These are phyloP conservation scores for Symphodus melops DNA, from an alignment of 2,113 vertebrate genomes.

Conservation along the genomic window DNA sequence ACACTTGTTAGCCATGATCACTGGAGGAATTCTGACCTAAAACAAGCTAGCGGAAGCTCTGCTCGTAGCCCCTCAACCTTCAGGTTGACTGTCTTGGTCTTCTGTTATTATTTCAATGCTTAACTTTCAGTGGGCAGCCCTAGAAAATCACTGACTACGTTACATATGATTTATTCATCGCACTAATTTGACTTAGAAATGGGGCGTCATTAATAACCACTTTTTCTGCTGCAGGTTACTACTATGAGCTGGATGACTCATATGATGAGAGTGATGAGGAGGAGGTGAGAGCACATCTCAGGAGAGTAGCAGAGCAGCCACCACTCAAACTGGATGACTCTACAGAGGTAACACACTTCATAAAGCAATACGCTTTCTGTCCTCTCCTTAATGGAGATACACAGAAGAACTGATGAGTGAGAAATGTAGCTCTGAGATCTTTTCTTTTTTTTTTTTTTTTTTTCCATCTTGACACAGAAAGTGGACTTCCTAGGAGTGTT, in stretches of 20 bases:
- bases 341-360: slow-evolving; percentile 86
- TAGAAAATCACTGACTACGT: neutral
- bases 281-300: slow-evolving; percentile 95
- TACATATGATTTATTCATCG: slow-evolving; percentile 1
- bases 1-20: too few relatives aligned
- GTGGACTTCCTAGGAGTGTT: slow-evolving; percentile 93
- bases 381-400: slow-evolving; percentile 15
- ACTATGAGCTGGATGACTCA: slow-evolving; percentile 97
- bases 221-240: slow-evolving; percentile 87
- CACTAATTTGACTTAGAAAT: slow-evolving; percentile 1
- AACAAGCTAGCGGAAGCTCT: too few relatives aligned
- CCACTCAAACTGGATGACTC: slow-evolving; percentile 96
- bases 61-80: too few relatives aligned
- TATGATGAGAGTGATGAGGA: slow-evolving; percentile 98
- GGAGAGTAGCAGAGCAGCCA: slow-evolving; percentile 93
- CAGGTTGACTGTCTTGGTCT: neutral
- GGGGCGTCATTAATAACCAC: slow-evolving; percentile 12
- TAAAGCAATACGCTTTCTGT: neutral
- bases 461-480: slow-evolving; percentile 84
- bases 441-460: too few relatives aligned
- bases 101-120: neutral
- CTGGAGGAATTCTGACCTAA: too few relatives aligned
- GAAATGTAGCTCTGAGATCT: neutral
- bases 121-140: neutral
- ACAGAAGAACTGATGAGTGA: slow-evolving; percentile 1